Conservation (phyloP, 2,113 vertebrate genomes). For the Gymnarchus niloticus region DNA sequence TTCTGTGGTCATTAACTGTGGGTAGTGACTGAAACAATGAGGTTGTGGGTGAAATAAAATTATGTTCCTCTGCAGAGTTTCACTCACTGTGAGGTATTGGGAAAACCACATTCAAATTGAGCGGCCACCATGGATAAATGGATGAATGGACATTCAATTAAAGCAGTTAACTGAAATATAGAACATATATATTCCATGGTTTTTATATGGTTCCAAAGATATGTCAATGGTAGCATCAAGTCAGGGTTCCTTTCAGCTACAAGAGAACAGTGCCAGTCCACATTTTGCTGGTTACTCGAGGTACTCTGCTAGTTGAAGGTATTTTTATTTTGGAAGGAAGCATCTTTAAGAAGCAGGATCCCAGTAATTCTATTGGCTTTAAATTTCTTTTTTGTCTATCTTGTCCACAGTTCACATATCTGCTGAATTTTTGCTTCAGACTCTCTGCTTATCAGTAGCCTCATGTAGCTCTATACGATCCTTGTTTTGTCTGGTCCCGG, state of each 20-base stretch:
- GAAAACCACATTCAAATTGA: not conserved
- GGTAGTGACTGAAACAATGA: not conserved
- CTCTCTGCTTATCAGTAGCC: not conserved
- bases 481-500: not conserved
- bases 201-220: not conserved
- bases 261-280: not conserved
- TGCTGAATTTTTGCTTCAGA: not conserved
- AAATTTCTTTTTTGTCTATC: not conserved
- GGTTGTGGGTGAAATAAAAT: not conserved
- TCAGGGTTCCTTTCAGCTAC: not conserved
- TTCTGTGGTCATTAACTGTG: not conserved
- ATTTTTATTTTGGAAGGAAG: not conserved
- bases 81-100: not conserved
- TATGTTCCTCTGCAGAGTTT: not conserved
- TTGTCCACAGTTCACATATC: not conserved
- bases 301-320: not conserved
- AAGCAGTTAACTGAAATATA: not conserved
- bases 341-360: not conserved
- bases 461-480: not conserved
- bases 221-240: not conserved
- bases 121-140: not conserved
- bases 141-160: not conserved
- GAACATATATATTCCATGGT: too few species aligned
- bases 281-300: not conserved
- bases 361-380: not conserved